Base-by-base conservation (phyloP, 2,888 invertebrate genomes). In the Gortyna flavago region DNA sequence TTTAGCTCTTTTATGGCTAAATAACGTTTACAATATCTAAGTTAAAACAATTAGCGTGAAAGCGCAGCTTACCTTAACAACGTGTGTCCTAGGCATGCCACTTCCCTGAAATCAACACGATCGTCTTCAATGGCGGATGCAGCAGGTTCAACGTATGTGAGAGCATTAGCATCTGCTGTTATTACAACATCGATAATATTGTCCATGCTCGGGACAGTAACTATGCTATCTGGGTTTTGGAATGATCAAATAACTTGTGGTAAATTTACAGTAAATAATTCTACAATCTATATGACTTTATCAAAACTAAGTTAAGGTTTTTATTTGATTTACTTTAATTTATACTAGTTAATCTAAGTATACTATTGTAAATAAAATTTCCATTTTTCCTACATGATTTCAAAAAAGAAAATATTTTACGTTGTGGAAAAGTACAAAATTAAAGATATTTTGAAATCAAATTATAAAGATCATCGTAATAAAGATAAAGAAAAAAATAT, bases 141-240 rank as follows among this genome's bases (percentile, higher is more conserved):
- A 77, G 67, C 85, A 76, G 83, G 81, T 76, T 66, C 81, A 80
- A 75, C 67, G 70, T 76, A 77, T 83, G 90, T 91, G 91, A 89
- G 86, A 92, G 93, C 93, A 86, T 87, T 90, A 93, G 93, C 93
- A 82, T 90, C 87, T 84, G 89, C 88, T 94, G 95, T 94, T 95
- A 94, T 92, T 93, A 95, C 95, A 93, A 95, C 95, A 95, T 93
- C 94, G 86, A 95, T 77, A 41, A 72, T 90, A 84, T 89, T 83
- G 93, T 93, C 94, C 95, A 96, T 96, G 96, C 96, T 91, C 89
- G 95, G 95, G 95, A 95, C 96, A 95, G 95, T 94, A 95, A 95
- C 95, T 88, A 84, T 87, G 89, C 88, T 88, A 89, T 85, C 88
- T 87, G 80, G 70, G 85, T 91, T 91, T 90, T 88, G 89, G 91